These are phyloP conservation scores for Lithobates pipiens DNA, from an alignment of 2,797 vertebrate species.

Conservation along the genomic window DNA sequence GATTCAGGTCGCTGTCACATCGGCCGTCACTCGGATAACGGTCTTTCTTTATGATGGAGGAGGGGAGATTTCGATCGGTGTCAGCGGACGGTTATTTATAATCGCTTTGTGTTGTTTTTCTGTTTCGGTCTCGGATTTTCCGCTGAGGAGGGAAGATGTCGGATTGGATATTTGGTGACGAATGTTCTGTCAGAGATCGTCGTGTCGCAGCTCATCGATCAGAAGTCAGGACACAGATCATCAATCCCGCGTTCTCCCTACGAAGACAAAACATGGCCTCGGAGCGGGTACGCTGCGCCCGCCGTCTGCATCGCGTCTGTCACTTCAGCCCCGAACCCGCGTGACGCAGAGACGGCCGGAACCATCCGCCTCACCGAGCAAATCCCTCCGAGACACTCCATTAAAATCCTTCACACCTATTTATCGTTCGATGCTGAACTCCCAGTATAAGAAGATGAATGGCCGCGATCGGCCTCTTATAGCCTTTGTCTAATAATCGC, in stretches of 20 bases:
- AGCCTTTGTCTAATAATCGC: no score
- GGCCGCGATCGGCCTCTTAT: no score
- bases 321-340: not conserved
- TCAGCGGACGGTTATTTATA: slow-evolving; percentile 10
- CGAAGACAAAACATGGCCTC: not conserved
- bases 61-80: slow-evolving; percentile 9
- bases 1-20: not conserved
- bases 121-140: not conserved
- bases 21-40: not conserved
- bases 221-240: not conserved
- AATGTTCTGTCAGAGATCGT: not conserved
- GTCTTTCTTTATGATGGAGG: slow-evolving; percentile 41
- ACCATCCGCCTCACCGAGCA: slow-evolving; percentile 25
- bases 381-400: slow-evolving; percentile 25
- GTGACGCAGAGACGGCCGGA: not conserved
- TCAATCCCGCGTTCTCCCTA: not conserved
- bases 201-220: slow-evolving; percentile 1
- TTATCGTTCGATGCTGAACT: not conserved
- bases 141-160: not conserved
- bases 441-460: no score
- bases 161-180: not conserved
- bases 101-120: not conserved
- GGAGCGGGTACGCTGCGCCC: not conserved
- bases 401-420: slow-evolving; percentile 44
- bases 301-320: not conserved